Evolutionary conservation across 2,888 invertebrate genomes (phyloP), one percentile per base, ranked within the genome.

Genomic region (Oegoconia quadripuncta): DNA sequence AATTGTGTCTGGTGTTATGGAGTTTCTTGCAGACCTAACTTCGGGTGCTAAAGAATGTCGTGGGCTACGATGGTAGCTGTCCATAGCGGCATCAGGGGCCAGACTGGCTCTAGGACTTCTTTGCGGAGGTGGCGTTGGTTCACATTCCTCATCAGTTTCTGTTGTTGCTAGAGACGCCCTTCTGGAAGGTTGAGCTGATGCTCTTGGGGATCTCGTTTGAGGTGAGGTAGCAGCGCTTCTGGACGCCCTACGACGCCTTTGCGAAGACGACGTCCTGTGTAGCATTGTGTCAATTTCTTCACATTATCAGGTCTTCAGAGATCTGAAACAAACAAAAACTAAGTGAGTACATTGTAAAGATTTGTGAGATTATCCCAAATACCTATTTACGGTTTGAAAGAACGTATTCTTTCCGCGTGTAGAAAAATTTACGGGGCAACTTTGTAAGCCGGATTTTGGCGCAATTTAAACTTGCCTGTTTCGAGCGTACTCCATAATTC

Each of bases 171-270:
- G 67, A 0, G 91, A 91, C 20, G 91, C 90, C 52, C 90, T 72
- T 45, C 90, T 72, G 0, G 88, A 81, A 2, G 76, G 76, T 41
- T 89, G 88, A 20, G 71, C 68, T 18, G 83, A 76, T 34, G 77
- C 86, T 46, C 90, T 68, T 0, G 89, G 83, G 0, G 89, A 81
- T 42, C 89, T 75, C 9, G 89, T 80, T 56, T 90, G 90, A 1
- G 91, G 91, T 1, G 91, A 91, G 3, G 91, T 90, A 23, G 91
- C 91, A 11, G 91, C 90, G 55, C 91, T 91, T 41, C 92, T 84
- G 7, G 93, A 91, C 40, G 92, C 90, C 37, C 92, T 88, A 12
- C 92, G 89, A 47, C 93, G 89, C 37, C 92, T 87, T 40, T 91
- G 90, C 23, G 93, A 93, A 18, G 92, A 90, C 55, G 90, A 91